A percentile compares a stretch with the other conserved stretches of the same genome.
Conservation (phyloP, 2,113 vertebrate genomes). For the Setophaga petechia region DNA sequence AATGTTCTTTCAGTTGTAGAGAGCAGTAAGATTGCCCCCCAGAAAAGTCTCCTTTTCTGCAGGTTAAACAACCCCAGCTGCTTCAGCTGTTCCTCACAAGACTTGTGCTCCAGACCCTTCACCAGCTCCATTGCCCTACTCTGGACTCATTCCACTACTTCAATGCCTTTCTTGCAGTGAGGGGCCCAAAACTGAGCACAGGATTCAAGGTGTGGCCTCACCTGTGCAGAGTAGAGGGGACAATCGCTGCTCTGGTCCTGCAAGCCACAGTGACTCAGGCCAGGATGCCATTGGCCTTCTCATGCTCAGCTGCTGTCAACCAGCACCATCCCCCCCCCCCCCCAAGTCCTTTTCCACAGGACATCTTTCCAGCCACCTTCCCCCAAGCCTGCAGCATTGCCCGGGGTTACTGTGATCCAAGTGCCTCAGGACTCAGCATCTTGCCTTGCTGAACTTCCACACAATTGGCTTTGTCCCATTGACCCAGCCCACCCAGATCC, state of each 20-base stretch:
- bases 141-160: not conserved
- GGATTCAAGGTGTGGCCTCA: not conserved
- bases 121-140: accelerated
- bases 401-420: not conserved
- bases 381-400: not conserved
- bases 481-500: too few relatives aligned
- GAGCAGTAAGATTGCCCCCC: not conserved
- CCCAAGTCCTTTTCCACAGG: not conserved
- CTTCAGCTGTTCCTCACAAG: not conserved
- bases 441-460: not conserved
- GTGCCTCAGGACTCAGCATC: not conserved
- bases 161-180: not conserved
- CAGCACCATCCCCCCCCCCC: accelerated
- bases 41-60: not conserved
- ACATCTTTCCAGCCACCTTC: not conserved
- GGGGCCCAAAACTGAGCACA: not conserved
- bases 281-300: not conserved
- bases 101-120: not conserved
- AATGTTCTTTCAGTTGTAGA: not conserved
- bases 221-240: not conserved
- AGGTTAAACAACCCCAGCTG: not conserved
- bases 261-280: not conserved
- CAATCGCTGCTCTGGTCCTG: not conserved
- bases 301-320: not conserved
- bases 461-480: not conserved